A percentile compares a stretch with the other conserved stretches of the same genome.
phyloP scores from a whole-genome alignment of 2,113 vertebrate genomes.

The Triplophysa siluroides region DNA sequence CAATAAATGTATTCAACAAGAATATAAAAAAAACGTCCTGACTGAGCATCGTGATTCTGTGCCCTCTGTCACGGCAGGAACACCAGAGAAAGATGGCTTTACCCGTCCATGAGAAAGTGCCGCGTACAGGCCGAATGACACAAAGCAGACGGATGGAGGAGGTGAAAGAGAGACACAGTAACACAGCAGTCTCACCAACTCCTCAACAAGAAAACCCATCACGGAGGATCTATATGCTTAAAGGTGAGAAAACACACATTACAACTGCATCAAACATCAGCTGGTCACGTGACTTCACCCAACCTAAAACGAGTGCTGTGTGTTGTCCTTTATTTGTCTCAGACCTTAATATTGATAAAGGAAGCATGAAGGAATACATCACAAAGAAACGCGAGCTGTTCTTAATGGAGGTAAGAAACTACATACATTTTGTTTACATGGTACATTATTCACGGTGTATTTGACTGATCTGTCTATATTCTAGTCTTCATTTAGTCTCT shows the following conservation, averaged over 20 bases:
- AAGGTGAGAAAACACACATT: slow-evolving; percentile 66
- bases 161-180: slow-evolving; percentile 62
- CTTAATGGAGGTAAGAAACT: slow-evolving; percentile 81
- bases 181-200: slow-evolving; percentile 22
- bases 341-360: slow-evolving; percentile 77
- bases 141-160: slow-evolving; percentile 65
- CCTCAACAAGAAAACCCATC: slow-evolving; percentile 34
- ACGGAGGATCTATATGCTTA: slow-evolving; percentile 72
- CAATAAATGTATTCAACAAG: not conserved
- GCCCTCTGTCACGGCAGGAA: slow-evolving; percentile 70
- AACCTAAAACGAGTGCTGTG: not conserved
- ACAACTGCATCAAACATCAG: not conserved
- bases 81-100: slow-evolving; percentile 69
- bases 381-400: slow-evolving; percentile 81
- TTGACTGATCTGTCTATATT: no score
- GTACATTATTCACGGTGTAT: no score
- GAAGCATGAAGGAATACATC: slow-evolving; percentile 74
- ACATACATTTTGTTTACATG: no score
- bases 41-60: not conserved
- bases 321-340: slow-evolving; percentile 27
- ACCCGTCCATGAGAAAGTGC: slow-evolving; percentile 78
- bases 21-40: not conserved
- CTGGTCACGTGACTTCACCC: not conserved
- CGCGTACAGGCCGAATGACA: slow-evolving; percentile 64
- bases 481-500: not conserved